These are phyloP conservation scores for Palythoa heliodiscus DNA, from an alignment of 92 coral and sea anemone genomes.

Conservation along the genomic window DNA sequence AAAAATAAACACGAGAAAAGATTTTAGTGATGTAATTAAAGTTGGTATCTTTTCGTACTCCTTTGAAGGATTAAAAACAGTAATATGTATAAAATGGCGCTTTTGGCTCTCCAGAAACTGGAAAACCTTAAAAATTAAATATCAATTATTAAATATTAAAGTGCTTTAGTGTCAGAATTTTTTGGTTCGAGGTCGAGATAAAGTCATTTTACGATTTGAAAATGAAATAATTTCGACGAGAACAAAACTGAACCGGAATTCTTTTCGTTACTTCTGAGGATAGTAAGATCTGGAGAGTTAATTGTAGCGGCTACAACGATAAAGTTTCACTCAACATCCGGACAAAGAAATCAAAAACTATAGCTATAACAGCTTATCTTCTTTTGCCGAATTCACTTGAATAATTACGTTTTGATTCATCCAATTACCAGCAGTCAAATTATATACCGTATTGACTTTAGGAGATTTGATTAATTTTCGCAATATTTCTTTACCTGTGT, in stretches of 20 bases:
- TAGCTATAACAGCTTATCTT: neutral
- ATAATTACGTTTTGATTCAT: conserved; percentile 15
- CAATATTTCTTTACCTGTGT: neutral
- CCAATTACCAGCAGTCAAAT: neutral
- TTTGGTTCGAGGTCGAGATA: too few relatives aligned
- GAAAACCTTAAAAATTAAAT: too few relatives aligned
- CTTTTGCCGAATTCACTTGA: neutral
- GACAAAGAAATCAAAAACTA: neutral
- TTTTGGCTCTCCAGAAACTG: too few relatives aligned
- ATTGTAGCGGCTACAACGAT: too few relatives aligned
- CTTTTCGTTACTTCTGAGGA: too few relatives aligned
- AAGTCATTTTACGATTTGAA: too few relatives aligned
- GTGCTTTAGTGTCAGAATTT: too few relatives aligned
- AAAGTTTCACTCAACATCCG: neutral
- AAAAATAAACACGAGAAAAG: neutral
- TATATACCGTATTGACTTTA: neutral
- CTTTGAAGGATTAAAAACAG: neutral
- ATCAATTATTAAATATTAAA: too few relatives aligned
- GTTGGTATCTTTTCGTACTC: neutral
- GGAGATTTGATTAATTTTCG: neutral
- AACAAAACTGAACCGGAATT: too few relatives aligned
- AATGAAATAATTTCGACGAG: too few relatives aligned
- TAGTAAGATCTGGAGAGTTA: too few relatives aligned
- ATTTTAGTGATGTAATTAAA: neutral
- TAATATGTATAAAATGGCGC: too few relatives aligned